Evolutionary conservation across 2,113 vertebrate species (phyloP).

Genomic region (Ailuropoda melanoleuca): DNA sequence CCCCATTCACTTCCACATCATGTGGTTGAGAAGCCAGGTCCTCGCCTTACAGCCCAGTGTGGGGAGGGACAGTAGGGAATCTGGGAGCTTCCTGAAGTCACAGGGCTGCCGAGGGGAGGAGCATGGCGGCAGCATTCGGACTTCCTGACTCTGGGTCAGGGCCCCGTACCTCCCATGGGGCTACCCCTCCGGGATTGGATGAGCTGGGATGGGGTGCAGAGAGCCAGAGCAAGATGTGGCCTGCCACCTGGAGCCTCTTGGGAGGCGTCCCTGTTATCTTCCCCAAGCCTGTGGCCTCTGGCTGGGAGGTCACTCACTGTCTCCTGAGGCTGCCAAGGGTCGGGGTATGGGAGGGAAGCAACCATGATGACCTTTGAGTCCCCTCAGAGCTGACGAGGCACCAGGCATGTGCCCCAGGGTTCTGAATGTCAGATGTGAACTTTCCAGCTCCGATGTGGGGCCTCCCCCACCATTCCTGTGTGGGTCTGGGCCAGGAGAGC

Average conservation of each 20-base stretch:
- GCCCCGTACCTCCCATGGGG: neutral
- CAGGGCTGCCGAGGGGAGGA: neutral
- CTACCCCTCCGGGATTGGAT: neutral
- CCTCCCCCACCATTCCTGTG: neutral
- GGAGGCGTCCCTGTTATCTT: neutral
- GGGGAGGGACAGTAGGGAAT: neutral
- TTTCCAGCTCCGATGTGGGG: neutral
- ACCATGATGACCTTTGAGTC: neutral
- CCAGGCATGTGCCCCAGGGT: neutral
- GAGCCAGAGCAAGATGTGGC: neutral
- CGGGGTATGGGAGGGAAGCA: neutral
- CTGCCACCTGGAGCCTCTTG: neutral
- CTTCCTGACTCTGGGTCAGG: neutral
- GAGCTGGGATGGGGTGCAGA: neutral
- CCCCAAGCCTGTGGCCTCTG: neutral
- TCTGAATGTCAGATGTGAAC: neutral
- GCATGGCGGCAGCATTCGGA: neutral
- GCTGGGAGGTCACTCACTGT: neutral
- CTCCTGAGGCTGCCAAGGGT: neutral
- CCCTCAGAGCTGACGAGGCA: neutral
- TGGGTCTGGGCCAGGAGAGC: neutral
- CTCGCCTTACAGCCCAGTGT: neutral
- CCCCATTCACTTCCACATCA: neutral
- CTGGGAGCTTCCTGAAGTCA: conserved; percentile 11
- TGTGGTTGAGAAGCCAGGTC: neutral